Base-by-base conservation (phyloP, 2,888 invertebrate species). In the Megaustenia siamemsis region DNA sequence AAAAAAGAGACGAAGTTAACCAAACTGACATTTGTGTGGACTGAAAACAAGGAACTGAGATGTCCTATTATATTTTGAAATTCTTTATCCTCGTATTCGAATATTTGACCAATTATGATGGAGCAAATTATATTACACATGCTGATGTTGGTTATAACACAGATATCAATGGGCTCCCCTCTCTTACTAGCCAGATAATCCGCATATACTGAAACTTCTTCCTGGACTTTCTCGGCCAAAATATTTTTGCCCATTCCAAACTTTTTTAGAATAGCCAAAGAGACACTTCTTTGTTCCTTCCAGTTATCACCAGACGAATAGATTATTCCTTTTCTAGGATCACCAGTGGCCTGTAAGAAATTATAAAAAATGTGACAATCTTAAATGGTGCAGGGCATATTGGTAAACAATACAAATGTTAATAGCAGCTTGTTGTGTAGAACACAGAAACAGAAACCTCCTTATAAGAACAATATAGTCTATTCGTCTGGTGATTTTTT, bases 121-220 rank as follows among this genome's bases (percentile, higher is more conserved):
- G 75, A 75, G 28, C 77, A 56, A 21, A 77, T 77, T 0, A 77
- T 40, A 35, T 77, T 77, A 24, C 60, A 40, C 24, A 71, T 6
- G 12, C 69, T 71, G 6, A n/a, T 24, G 10, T 40, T 71, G 24
- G 43, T 43, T 1, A 71, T 71, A n/a, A n/a, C 35, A 21, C 43
- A n/a, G 24, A 71, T 40, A 18, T 71, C n/a, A 24, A 43, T 71
- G 5, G 69, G 69, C n/a, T 24, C 43, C 43, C 69, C 69, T 6
- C 43, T 71, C 6, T 43, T 10, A 43, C 12, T 71, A 0, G 69
- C 40, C 43, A 71, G 28, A 8, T 10, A 10, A n/a, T 71, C 69
- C 18, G 24, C 43, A n/a, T 71, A 43, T 24, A 71, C 24, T 24
- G 69, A 24, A 6, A 43, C 69, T n/a, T 43, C 43, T 1, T 71